Evolutionary conservation across 2,797 vertebrate species (phyloP).

Genomic region (Sitta carolinensis): DNA sequence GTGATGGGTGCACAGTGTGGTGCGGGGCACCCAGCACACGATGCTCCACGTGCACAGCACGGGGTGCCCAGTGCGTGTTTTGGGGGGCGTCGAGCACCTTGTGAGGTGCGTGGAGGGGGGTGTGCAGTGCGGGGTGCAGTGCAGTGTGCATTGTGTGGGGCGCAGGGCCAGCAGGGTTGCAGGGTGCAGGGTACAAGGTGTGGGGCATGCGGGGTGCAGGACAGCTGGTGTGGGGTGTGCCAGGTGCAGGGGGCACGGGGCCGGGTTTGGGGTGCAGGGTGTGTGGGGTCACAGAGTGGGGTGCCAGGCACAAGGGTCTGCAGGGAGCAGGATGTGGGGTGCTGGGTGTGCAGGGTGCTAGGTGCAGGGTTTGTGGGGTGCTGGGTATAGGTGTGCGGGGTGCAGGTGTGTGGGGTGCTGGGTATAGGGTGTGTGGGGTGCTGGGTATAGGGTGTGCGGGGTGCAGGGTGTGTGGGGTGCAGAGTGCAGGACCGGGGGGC

Average conservation of each 20-base stretch:
- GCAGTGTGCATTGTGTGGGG: background rate
- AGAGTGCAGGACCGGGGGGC: no score
- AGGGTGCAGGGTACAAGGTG: no score
- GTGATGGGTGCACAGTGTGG: no score
- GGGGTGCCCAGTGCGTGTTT: background rate
- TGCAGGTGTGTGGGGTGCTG: no score
- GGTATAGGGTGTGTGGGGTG: no score
- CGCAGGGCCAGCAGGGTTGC: background rate
- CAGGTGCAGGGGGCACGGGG: background rate
- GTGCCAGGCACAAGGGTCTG: background rate
- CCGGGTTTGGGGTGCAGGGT: background rate
- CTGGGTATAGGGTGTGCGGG: no score
- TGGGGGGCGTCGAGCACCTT: background rate
- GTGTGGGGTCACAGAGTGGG: background rate
- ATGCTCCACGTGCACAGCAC: background rate
- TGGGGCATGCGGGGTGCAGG: background rate
- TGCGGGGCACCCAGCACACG: background rate
- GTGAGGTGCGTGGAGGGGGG: background rate
- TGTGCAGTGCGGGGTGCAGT: background rate
- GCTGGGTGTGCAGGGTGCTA: no score
- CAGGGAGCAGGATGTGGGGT: background rate
- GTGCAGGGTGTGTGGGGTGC: no score
- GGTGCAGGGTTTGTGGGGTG: no score
- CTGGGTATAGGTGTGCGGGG: no score
- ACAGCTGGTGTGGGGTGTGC: no score